These are phyloP conservation scores for Colostygia pectinataria DNA, from an alignment of 2,888 invertebrate species.

Conservation along the genomic window DNA sequence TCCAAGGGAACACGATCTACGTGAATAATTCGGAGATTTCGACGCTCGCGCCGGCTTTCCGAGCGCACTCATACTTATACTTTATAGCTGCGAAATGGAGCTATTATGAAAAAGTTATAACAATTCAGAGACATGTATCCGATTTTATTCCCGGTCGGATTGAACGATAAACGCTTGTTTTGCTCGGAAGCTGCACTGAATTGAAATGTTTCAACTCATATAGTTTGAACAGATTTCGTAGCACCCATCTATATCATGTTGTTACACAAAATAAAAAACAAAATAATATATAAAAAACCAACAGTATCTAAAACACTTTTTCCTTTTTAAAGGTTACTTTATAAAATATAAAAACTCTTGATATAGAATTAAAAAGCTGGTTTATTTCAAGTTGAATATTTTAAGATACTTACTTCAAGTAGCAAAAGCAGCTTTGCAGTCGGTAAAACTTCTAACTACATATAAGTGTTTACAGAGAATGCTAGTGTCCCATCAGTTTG, in stretches of 20 bases:
- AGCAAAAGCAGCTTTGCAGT: too few relatives aligned
- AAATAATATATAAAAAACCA: too few relatives aligned
- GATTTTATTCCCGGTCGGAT: background rate
- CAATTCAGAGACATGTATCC: slow-evolving; percentile 4
- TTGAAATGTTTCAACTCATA: background rate
- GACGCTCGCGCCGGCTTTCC: slow-evolving; percentile 40
- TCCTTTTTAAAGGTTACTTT: too few relatives aligned
- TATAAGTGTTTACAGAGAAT: too few relatives aligned
- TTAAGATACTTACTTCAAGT: too few relatives aligned
- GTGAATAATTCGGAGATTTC: slow-evolving; percentile 61
- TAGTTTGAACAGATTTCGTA: background rate
- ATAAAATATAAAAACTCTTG: too few relatives aligned
- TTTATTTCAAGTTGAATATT: too few relatives aligned
- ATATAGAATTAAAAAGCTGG: too few relatives aligned
- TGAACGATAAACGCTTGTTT: slow-evolving; percentile 11
- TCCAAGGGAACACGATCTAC: slow-evolving; percentile 52
- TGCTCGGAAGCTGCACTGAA: background rate
- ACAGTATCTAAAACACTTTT: too few relatives aligned
- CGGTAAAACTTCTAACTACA: too few relatives aligned
- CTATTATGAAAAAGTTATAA: slow-evolving; percentile 25
- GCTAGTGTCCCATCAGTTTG: too few relatives aligned
- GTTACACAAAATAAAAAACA: too few relatives aligned
- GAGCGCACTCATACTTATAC: slow-evolving; percentile 22
- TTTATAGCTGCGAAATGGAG: slow-evolving; percentile 23
- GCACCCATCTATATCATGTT: background rate